A percentile compares a stretch with the other conserved stretches of the same genome.
Conservation (phyloP, 2,888 invertebrate genomes). For the Monoplex corrugatus region DNA sequence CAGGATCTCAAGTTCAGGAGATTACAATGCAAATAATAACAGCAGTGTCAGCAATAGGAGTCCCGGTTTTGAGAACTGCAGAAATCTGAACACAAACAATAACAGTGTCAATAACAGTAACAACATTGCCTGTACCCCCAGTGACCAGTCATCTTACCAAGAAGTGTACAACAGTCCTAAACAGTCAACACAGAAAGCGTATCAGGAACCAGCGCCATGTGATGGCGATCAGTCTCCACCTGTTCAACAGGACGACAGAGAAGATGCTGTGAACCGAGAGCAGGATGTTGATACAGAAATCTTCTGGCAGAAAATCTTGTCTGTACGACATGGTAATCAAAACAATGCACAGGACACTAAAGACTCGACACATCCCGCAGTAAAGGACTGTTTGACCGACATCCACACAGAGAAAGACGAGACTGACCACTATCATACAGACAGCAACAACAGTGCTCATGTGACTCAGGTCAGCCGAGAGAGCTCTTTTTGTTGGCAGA, state of each 20-base stretch:
- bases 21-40: not conserved
- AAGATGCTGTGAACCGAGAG: not conserved
- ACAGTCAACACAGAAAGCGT: not conserved
- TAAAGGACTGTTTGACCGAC: not conserved
- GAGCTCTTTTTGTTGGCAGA: not conserved
- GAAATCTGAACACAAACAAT: not conserved
- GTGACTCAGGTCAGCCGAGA: not conserved
- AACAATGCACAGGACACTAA: slow-evolving; percentile 6
- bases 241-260: not conserved
- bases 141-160: not conserved
- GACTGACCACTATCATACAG: not conserved
- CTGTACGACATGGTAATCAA: slow-evolving; percentile 30
- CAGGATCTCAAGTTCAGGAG: not conserved
- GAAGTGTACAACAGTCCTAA: not conserved
- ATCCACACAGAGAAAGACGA: not conserved
- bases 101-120: not conserved
- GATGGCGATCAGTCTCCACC: not conserved
- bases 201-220: not conserved
- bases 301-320: slow-evolving; percentile 35
- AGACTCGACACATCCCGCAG: not conserved
- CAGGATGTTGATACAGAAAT: slow-evolving; percentile 22
- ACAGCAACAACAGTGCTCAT: not conserved
- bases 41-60: not conserved
- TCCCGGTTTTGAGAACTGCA: not conserved
- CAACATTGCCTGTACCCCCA: not conserved